These are phyloP conservation scores for Aphelocoma californica DNA, from an alignment of 2,797 vertebrate species.

Conservation along the genomic window DNA sequence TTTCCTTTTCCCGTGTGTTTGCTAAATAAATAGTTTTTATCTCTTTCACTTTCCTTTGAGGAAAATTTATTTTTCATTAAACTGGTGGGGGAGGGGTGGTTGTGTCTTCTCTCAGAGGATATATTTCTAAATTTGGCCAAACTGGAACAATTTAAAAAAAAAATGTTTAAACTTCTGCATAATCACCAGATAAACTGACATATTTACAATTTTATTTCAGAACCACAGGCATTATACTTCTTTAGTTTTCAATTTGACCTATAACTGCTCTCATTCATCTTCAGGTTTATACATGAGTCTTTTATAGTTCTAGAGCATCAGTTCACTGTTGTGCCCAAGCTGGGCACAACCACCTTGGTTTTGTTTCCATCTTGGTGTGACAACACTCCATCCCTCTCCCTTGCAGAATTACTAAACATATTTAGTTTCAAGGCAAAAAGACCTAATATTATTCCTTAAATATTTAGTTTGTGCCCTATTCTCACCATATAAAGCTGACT, in stretches of 20 bases:
- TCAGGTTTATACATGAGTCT: background rate
- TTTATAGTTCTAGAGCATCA: background rate
- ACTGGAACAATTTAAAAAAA: background rate
- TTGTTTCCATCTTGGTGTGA: background rate
- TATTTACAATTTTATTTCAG: background rate
- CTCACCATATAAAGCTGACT: background rate
- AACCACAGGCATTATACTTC: background rate
- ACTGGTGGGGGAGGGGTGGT: no score
- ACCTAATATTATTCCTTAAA: background rate
- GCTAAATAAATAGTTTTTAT: no score
- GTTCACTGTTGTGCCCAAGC: background rate
- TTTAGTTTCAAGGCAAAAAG: background rate
- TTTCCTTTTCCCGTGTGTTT: no score
- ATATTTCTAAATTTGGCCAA: no score
- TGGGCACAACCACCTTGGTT: background rate
- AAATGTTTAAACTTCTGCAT: background rate
- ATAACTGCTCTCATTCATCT: background rate
- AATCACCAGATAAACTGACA: background rate
- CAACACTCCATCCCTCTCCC: background rate
- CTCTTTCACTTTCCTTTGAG: no score
- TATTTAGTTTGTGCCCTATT: background rate
- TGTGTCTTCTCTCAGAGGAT: no score
- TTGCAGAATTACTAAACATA: background rate
- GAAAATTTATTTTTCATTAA: no score
- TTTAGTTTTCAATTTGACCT: background rate